Conservation (phyloP, 2,113 vertebrate genomes). For the Chelonoidis abingdonii region DNA sequence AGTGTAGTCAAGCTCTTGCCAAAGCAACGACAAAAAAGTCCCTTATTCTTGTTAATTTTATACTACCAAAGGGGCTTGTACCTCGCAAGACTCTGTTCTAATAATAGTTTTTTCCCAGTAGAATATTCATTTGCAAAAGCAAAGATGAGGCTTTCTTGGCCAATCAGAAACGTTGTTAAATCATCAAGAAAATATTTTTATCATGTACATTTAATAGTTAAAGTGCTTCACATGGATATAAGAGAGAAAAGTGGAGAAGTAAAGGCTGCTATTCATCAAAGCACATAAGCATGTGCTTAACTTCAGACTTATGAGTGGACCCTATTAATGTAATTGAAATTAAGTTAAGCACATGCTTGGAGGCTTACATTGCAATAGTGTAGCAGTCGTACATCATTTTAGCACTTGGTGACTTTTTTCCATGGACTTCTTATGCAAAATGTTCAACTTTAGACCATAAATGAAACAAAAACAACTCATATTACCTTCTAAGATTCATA, state of each 20-base stretch:
- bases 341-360: not conserved
- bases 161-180: not conserved
- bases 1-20: not conserved
- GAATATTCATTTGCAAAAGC: not conserved
- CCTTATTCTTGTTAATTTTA: not conserved
- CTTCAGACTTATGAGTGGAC: not conserved
- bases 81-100: not conserved
- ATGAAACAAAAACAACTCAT: not conserved
- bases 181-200: not conserved
- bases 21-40: not conserved
- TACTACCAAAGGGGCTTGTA: not conserved
- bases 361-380: not conserved
- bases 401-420: not conserved
- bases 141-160: not conserved
- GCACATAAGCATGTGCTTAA: not conserved
- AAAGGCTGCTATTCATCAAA: not conserved
- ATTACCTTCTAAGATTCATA: not conserved
- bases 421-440: not conserved
- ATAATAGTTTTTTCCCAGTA: not conserved
- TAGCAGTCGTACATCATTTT: rapidly evolving
- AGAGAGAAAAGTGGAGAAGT: not conserved
- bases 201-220: not conserved
- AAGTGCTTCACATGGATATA: not conserved
- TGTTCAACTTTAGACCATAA: not conserved
- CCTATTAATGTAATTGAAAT: not conserved